These are phyloP conservation scores for Lamellibrachia columna DNA, from an alignment of 2,888 invertebrate genomes.

Conservation along the genomic window DNA sequence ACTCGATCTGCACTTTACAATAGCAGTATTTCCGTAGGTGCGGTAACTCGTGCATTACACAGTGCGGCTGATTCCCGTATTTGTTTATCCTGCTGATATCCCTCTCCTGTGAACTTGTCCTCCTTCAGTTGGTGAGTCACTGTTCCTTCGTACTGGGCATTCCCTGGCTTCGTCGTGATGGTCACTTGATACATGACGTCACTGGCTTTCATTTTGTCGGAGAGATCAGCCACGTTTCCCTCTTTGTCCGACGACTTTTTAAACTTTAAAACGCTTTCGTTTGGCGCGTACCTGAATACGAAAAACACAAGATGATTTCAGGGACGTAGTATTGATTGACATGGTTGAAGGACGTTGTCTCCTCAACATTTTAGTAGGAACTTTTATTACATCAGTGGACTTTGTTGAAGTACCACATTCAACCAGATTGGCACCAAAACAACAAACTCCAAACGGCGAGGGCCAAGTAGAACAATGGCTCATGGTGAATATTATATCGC, in stretches of 20 bases:
- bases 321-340: not conserved
- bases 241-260: slow-evolving; percentile 80
- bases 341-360: no score
- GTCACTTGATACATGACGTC: slow-evolving; percentile 82
- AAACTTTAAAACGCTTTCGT: slow-evolving; percentile 74
- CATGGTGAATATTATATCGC: no score
- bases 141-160: slow-evolving; percentile 85
- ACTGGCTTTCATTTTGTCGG: slow-evolving; percentile 71
- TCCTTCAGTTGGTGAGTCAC: slow-evolving; percentile 59
- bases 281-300: slow-evolving; percentile 31
- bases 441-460: no score
- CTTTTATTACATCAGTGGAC: no score
- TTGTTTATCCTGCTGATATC: slow-evolving; percentile 76
- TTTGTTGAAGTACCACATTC: no score
- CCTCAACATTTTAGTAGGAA: no score
- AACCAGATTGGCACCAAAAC: no score
- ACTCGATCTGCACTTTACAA: slow-evolving; percentile 68
- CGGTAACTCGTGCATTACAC: slow-evolving; percentile 73
- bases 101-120: not conserved
- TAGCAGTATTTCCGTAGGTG: slow-evolving; percentile 85
- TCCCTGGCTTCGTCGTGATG: slow-evolving; percentile 78
- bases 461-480: no score
- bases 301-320: not conserved
- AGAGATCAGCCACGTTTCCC: slow-evolving; percentile 84
- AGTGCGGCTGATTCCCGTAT: slow-evolving; percentile 83